These are phyloP conservation scores for Sialia sialis DNA, from an alignment of 2,113 vertebrate species.

Conservation along the genomic window DNA sequence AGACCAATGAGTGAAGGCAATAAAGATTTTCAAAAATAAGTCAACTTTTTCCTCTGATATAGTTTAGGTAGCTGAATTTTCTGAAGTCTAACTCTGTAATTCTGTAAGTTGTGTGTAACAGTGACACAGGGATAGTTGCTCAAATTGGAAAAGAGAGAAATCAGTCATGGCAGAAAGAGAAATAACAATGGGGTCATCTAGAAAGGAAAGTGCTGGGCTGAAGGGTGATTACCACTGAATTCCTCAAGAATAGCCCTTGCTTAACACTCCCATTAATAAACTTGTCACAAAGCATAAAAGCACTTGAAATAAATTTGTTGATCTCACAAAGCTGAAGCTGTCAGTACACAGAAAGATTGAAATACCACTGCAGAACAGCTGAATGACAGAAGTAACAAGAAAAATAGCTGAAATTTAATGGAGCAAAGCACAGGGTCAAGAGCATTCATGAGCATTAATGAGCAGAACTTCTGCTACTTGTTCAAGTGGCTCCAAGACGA, in stretches of 20 bases:
- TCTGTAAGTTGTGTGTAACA: background rate
- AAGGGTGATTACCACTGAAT: background rate
- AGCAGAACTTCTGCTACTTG: background rate
- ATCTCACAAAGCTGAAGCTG: background rate
- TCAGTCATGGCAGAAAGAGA: background rate
- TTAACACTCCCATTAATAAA: background rate
- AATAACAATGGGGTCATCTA: background rate
- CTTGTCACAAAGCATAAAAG: background rate
- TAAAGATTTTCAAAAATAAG: background rate
- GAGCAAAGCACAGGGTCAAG: background rate
- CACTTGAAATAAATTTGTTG: background rate
- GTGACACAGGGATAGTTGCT: background rate
- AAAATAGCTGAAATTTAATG: background rate
- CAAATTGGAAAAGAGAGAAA: background rate
- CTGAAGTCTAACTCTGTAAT: background rate
- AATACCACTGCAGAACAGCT: background rate
- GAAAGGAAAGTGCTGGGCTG: background rate
- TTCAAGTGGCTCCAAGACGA: background rate
- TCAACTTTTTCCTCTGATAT: background rate
- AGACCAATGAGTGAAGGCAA: background rate
- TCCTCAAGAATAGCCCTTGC: background rate
- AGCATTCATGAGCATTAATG: background rate
- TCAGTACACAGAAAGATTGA: background rate
- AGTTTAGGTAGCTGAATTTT: background rate
- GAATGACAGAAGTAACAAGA: background rate